These are phyloP conservation scores for Gonocerus acuteangulatus DNA, from an alignment of 2,888 invertebrate species.

Conservation along the genomic window DNA sequence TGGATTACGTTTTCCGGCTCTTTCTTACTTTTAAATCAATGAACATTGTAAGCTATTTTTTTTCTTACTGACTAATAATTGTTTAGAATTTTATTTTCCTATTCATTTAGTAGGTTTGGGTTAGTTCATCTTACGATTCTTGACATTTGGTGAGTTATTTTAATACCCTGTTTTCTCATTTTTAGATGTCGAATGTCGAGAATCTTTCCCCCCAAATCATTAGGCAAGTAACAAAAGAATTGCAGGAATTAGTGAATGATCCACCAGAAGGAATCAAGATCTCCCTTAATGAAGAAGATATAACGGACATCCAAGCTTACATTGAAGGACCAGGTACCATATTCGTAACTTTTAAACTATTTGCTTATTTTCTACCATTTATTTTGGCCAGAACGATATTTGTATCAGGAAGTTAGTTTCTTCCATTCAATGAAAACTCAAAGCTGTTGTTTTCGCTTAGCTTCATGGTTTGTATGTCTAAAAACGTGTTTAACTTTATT, in stretches of 20 bases:
- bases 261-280: slow-evolving; percentile 90
- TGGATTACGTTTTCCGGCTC: neutral
- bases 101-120: neutral
- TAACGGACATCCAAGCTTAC: slow-evolving; percentile 85
- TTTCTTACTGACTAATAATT: neutral
- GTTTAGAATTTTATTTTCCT: neutral
- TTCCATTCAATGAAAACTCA: no score
- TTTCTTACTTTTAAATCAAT: slow-evolving; percentile 7
- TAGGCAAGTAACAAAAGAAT: slow-evolving; percentile 76
- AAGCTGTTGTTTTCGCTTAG: no score
- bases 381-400: neutral
- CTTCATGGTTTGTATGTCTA: no score
- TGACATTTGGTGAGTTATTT: neutral
- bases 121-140: neutral
- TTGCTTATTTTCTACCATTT: neutral
- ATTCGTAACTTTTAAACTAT: neutral
- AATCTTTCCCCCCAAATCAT: slow-evolving; percentile 91
- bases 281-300: slow-evolving; percentile 81
- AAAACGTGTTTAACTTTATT: no score
- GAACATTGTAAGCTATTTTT: slow-evolving; percentile 13
- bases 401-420: no score
- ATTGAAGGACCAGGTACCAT: slow-evolving; percentile 81
- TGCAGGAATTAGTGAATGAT: slow-evolving; percentile 69
- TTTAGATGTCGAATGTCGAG: slow-evolving; percentile 81
- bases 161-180: slow-evolving; percentile 28